phyloP scores from a whole-genome alignment of 2,113 vertebrate species.

The Malurus melanocephalus region DNA sequence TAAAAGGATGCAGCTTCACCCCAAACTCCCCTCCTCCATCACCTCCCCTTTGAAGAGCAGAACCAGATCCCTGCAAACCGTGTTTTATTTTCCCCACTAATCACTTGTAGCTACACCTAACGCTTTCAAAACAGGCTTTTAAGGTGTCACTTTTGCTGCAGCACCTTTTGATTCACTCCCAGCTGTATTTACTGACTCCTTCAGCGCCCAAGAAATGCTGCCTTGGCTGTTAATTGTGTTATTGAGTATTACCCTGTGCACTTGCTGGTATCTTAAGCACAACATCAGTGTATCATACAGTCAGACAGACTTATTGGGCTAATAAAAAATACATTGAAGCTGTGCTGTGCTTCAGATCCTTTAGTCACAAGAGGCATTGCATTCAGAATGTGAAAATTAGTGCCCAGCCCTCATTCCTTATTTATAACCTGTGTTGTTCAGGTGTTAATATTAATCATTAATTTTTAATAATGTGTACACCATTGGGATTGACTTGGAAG shows the following conservation, averaged over 20 bases:
- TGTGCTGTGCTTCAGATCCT: not conserved
- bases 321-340: not conserved
- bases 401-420: not conserved
- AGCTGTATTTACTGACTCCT: not conserved
- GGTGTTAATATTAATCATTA: not conserved
- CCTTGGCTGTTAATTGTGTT: not conserved
- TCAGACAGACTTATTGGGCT: not conserved
- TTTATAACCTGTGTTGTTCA: not conserved
- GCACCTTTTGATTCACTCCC: not conserved
- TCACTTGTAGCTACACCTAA: not conserved
- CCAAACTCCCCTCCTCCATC: not conserved
- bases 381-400: slow-evolving; percentile 13
- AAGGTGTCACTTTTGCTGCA: not conserved
- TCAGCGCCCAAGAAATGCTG: not conserved
- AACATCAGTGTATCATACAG: not conserved
- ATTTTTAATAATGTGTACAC: not conserved
- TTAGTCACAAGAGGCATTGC: not conserved
- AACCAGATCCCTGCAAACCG: not conserved
- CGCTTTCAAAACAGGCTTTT: not conserved
- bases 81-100: not conserved
- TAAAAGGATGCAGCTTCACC: not conserved
- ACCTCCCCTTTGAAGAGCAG: not conserved
- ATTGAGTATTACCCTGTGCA: not conserved
- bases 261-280: not conserved
- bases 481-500: not conserved